Conservation (phyloP, 23 tunicate species). For the Trididemnum nubilum region DNA sequence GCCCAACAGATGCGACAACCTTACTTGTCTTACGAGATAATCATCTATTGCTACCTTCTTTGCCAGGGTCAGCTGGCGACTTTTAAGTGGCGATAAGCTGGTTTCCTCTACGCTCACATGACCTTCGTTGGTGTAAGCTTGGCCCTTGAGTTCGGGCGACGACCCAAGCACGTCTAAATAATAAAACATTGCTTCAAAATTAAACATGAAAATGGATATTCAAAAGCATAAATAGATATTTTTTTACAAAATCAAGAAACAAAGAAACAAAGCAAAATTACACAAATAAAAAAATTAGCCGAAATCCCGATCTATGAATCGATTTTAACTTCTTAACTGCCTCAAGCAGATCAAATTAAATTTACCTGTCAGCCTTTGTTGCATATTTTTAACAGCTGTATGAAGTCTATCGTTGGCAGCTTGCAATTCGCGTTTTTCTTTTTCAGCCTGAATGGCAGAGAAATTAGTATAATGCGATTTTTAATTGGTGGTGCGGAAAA, state of each 20-base stretch:
- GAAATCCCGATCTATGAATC: too few relatives aligned
- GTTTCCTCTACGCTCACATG: background rate
- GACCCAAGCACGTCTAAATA: background rate
- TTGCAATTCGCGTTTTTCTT: slow-evolving; percentile 49
- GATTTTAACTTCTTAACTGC: background rate
- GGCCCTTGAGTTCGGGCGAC: background rate
- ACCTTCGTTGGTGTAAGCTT: background rate
- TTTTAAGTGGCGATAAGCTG: background rate
- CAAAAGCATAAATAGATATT: too few relatives aligned
- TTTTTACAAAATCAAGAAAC: too few relatives aligned
- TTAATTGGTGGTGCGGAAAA: too few relatives aligned
- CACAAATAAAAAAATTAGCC: too few relatives aligned
- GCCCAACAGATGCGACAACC: background rate
- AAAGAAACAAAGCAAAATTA: too few relatives aligned
- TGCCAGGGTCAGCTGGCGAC: background rate
- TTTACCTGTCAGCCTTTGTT: slow-evolving; percentile 56
- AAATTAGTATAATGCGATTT: too few relatives aligned
- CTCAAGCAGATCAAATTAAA: background rate
- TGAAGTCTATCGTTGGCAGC: slow-evolving; percentile 44
- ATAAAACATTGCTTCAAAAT: background rate
- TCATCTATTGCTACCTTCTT: background rate
- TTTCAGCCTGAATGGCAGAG: slow-evolving; percentile 65
- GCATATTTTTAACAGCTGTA: slow-evolving; percentile 60
- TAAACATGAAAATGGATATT: background rate
- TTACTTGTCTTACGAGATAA: background rate